Base-by-base conservation (phyloP, 2,113 vertebrate genomes). In the Indri indri region DNA sequence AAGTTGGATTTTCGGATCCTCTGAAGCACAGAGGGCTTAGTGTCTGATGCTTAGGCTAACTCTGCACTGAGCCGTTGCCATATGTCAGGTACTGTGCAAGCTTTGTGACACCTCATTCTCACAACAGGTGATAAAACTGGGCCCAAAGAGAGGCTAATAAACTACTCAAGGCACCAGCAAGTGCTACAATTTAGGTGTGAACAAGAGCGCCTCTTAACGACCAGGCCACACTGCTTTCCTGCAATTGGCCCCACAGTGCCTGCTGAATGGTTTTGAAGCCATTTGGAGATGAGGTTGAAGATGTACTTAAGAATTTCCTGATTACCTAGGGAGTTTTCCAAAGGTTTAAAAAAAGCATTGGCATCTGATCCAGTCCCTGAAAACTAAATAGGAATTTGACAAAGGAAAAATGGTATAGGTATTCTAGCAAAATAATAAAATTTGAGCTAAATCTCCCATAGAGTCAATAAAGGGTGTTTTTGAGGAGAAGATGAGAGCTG, bases 271-370 rank as follows among this genome's bases (percentile, higher is more conserved):
- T 86, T 94, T 94, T 18, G 54, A 4, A 92, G 57, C 40, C 85
- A 40, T 84, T 87, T 97, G 37, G 84, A 95, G 68, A 70, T 92
- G 50, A 83, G 6, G 20, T n/a, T 88, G 83, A 83, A 92, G 81
- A 77, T 63, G 7, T 18, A 84, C 45, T 91, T 59, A 77, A 83
- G 17, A n/a, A 63, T 57, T 89, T 96, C 59, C 85, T 92, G n/a
- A 92, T 90, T 40, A 81, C 45, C 42, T 42, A 30, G 30, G 47
- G 63, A 81, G 63, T 93, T 87, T 88, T 89, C 81, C 65, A 37
- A 82, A 63, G 22, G 11, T 57, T 25, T 73, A 84, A 40, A 45
- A 0, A 50, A 92, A 37, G 42, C 70, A 54, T 57, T 90, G 63
- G 32, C 54, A 42, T 68, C 80, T 86, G 27, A 84, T 88, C 34